A percentile compares a stretch with the other conserved stretches of the same genome.
These are phyloP conservation scores for Zaprionus gabonicus DNA, from an alignment of 1,140 invertebrate species.

Conservation along the genomic window DNA sequence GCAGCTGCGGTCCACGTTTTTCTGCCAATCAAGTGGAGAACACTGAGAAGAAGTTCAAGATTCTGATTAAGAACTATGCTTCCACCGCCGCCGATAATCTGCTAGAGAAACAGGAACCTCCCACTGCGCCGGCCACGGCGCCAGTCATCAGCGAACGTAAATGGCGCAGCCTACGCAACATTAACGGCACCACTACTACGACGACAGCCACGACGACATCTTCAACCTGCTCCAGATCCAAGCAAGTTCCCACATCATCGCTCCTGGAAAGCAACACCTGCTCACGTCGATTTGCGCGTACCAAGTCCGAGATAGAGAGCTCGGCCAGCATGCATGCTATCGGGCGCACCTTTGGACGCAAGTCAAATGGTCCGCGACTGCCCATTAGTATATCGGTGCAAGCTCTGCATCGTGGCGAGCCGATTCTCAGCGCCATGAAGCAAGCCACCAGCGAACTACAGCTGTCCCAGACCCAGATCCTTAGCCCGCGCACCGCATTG, in stretches of 20 bases:
- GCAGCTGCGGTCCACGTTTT: constrained; percentile 75
- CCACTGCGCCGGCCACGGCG: constrained; percentile 39
- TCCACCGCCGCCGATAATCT: constrained; percentile 25
- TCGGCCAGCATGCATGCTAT: constrained; percentile 65
- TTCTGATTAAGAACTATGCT: constrained; percentile 72
- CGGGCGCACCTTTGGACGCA: constrained; percentile 65
- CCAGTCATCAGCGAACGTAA: constrained; percentile 59
- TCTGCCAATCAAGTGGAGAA: constrained; percentile 47
- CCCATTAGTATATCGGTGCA: constrained; percentile 69
- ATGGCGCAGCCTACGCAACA: constrained; percentile 69
- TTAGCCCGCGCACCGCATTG: constrained; percentile 53
- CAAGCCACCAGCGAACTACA: constrained; percentile 69
- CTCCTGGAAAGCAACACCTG: constrained; percentile 10
- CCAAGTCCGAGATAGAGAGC: constrained; percentile 68
- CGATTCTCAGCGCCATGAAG: constrained; percentile 64
- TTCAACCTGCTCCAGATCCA: constrained; percentile 22
- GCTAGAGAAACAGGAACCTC: constrained; percentile 40
- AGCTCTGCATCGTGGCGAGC: constrained; percentile 66
- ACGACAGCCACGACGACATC: background rate
- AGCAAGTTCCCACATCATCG: constrained; percentile 1
- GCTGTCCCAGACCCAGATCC: constrained; percentile 49
- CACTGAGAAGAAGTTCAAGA: constrained; percentile 72
- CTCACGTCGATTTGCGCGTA: constrained; percentile 58
- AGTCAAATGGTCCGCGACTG: constrained; percentile 53
- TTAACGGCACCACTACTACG: constrained; percentile 37